Percentiles rank a stretch among this genome's conserved stretches.
phyloP scores from a whole-genome alignment of 2,797 vertebrate species.

The Chelon auratus region DNA sequence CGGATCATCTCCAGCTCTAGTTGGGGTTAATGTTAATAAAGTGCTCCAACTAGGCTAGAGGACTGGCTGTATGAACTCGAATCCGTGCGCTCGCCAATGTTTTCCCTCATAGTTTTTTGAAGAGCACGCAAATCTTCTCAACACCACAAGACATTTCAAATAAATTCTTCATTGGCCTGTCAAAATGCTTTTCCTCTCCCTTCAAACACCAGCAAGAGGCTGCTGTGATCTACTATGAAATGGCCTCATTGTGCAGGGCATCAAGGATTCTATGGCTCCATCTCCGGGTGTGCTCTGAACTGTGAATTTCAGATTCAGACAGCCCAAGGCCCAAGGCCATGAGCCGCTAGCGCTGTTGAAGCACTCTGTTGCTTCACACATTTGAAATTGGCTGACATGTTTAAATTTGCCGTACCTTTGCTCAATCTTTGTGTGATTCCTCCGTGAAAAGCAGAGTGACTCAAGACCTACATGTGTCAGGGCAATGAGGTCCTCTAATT shows the following conservation, averaged over 20 bases:
- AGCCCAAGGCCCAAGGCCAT: conserved; percentile 77
- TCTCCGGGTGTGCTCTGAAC: conserved; percentile 80
- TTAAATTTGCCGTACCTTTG: conserved; percentile 79
- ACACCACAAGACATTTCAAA: conserved; percentile 83
- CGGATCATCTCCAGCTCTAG: conserved; percentile 41
- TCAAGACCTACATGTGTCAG: conserved; percentile 83
- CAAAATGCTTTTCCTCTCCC: conserved; percentile 83
- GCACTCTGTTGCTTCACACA: conserved; percentile 81
- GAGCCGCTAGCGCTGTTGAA: conserved; percentile 71
- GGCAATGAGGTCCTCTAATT: conserved; percentile 71
- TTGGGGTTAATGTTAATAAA: conserved; percentile 51
- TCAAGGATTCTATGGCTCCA: conserved; percentile 76
- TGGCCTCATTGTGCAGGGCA: conserved; percentile 80
- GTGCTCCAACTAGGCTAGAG: conserved; percentile 35
- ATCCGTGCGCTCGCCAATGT: conserved; percentile 45
- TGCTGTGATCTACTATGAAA: conserved; percentile 78
- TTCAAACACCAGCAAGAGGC: conserved; percentile 78
- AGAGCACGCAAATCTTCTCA: conserved; percentile 77
- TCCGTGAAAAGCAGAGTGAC: conserved; percentile 61
- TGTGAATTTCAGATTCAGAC: conserved; percentile 84
- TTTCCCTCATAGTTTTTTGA: conserved; percentile 63
- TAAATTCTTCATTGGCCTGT: conserved; percentile 85
- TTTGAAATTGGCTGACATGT: conserved; percentile 82
- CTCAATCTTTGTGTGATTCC: conserved; percentile 64
- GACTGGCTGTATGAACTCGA: conserved; percentile 46